Evolutionary conservation across 2,888 invertebrate genomes (phyloP), one percentile per base, ranked within the genome.

Genomic region (Crepidodera aurea): DNA sequence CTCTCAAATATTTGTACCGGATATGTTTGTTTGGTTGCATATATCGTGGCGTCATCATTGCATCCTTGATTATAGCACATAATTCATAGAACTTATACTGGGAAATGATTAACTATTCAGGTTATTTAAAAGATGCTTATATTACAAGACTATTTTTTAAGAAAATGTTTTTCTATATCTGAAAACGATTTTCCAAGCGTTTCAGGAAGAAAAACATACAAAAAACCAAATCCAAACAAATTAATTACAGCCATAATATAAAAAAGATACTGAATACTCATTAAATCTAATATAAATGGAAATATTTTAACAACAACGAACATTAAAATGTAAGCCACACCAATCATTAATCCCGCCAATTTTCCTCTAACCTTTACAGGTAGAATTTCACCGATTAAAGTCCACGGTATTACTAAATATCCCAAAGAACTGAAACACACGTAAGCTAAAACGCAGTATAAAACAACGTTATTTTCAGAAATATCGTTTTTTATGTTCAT

Each of bases 321-420:
- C 85, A 87, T 85, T 2, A 85, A 69, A 3, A 84, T 15, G 66
- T 86, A 86, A 1, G 84, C 84, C n/a, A 83, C 65, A 0, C 85
- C 82, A 10, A 86, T 76, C 69, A 86, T 75, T 1, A 84, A 18
- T 1, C 86, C 85, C 1, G 85, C 82, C 6, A 85, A 78, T 51
- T 82, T 79, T 0, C 84, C 86, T 51, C 84, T 78, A 1, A 85
- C 82, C 61, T 82, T 81, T 8, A 84, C 81, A 1, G 86, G 85
- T 27, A 86, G 71, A 7, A 86, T 70, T 75, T 86, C 86, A 1
- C 81, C 79, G 16, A 85, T 84, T 18, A 87, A 70, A 2, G 86
- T 84, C 87, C 87, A 87, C 1, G 87, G 87, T 57, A 87, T 85
- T 5, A 84, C 83, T 53, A 85, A 73, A 69, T 84, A 82, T 0